Evolutionary conservation across 2,888 invertebrate species (phyloP), one percentile per base, ranked within the genome.

Genomic region (Mythimna ferrago): DNA sequence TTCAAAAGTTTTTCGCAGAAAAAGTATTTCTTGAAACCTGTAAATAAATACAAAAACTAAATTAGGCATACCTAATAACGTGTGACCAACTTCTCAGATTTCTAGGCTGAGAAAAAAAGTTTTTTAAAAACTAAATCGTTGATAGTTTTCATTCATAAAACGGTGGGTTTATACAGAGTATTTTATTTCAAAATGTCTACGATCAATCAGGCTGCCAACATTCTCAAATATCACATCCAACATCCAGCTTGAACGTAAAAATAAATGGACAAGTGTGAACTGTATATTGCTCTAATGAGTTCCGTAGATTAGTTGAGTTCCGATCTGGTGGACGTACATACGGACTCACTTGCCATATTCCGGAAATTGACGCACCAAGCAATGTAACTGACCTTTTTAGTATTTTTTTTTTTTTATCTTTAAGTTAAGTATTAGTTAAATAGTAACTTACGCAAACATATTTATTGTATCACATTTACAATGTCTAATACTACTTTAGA

Each of bases 81-180:
- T 61, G 51, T 74, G 60, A 48, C 32, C 77, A 67, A 56, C 41
- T 35, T 57, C 81, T 67, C 66, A 71, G 10, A 57, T 58, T 68
- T 66, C 71, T 71, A 77, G 62, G 14, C 44, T 69, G 1, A n/a
- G 10, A 7, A 26, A 48, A 62, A 71, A 48, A 60, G 16, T 66
- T 32, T 44, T 61, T 14, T 66, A 16, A 19, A 57, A 78, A 63
- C 38, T n/a, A 68, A 66, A 74, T 61, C 10, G 48, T 66, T 73
- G 5, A 71, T 71, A 60, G 68, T 78, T 67, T 84, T 86, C 86
- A 86, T 86, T 86, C 85, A 86, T 85, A 77, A 86, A 86, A 69
- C 62, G 62, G 57, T 80, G 56, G 62, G 63, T 69, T 60, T 71
- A 71, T 73, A 61, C 65, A 77, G 75, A 84, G 78, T 84, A 84